A percentile compares a stretch with the other conserved stretches of the same genome.
phyloP scores from a whole-genome alignment of 2,797 vertebrate species.

The Anniella stebbinsi region DNA sequence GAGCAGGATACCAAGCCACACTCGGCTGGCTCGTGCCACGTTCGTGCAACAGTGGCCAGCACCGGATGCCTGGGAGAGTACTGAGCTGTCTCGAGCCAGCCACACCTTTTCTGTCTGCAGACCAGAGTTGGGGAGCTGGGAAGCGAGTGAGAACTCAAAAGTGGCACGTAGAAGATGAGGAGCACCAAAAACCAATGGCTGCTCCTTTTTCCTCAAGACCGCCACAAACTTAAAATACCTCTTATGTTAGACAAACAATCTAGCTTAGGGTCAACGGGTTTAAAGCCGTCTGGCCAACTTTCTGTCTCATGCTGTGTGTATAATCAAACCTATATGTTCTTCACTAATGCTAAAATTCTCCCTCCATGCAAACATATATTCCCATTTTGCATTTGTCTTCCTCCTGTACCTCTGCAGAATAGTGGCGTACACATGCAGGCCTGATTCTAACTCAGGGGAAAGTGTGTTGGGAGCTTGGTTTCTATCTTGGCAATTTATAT shows the following conservation, averaged over 20 bases:
- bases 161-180: background rate
- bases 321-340: background rate
- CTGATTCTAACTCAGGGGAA: background rate
- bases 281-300: background rate
- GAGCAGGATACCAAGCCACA: background rate
- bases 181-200: background rate
- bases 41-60: background rate
- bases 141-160: background rate
- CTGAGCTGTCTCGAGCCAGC: background rate
- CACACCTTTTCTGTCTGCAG: background rate
- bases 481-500: background rate
- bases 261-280: background rate
- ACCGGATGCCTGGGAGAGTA: constrained; percentile 32
- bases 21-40: rapidly evolving
- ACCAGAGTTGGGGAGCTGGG: background rate
- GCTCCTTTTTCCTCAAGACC: background rate
- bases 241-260: background rate
- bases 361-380: background rate
- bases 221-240: background rate
- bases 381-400: background rate
- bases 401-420: background rate
- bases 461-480: background rate
- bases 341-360: background rate
- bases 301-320: background rate
- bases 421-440: background rate